Base-by-base conservation (phyloP, 1,140 invertebrate species). In the Stegodyphus mimosarum region DNA sequence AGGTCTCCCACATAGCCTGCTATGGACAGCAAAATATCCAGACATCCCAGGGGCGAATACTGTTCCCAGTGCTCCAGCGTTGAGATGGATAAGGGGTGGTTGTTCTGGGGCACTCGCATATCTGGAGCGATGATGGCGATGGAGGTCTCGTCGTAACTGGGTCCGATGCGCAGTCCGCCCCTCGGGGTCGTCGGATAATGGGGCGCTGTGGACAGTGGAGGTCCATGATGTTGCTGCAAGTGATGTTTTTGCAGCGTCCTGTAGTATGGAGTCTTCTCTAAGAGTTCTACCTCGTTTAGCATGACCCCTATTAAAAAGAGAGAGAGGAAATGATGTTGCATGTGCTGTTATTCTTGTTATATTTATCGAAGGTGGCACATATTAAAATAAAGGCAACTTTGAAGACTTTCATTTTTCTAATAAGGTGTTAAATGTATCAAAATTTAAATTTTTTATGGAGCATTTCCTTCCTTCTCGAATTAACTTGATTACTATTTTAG, bases 41-140 rank as follows among this genome's bases (percentile, higher is more conserved):
- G 33, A 49, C 33, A 51, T 48, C 52, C 71, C 13, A 74, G 76
- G 33, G 55, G 11, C 17, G 74, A 15, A 66, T 71, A 81, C 0
- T 72, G 67, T 9, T 72, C 69, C 11, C 55, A 13, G 9, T 60
- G 13, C n/a, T 60, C 51, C 6, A 48, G 53, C 7, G 52, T 55
- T 2, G 69, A 49, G 71, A 33, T 67, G 55, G 50, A 52, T 13
- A 69, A 11, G 15, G n/a, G 48, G 11, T 75, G 51, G 51, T 80
- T 64, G 51, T 79, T 52, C 18, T 76, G 67, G 7, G 84, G 87
- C 48, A 64, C 50, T 6, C 83, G 74, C 10, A 86, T 86, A 55
- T 86, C 83, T 9, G 83, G 83, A 7, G 83, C 83, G 50, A 86
- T 86, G 75, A 86, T 74, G 81, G 86, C 87, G 6, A 83, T 86